These are phyloP conservation scores for Papilio polyxenes DNA, from an alignment of 1,140 invertebrate species.

Conservation along the genomic window DNA sequence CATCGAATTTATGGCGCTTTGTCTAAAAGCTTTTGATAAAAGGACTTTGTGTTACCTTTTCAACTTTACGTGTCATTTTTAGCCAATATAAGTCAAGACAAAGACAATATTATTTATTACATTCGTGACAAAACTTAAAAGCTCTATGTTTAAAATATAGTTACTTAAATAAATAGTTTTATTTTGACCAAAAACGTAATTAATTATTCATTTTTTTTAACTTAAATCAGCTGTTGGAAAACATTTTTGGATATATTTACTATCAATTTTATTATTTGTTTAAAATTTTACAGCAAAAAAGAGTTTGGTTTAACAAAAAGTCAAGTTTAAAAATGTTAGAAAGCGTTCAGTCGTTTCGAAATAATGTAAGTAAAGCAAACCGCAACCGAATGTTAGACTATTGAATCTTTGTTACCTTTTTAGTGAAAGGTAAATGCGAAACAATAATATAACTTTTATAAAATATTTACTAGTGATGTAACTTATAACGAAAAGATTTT, in stretches of 20 bases:
- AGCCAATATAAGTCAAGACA: background rate
- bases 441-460: too few relatives aligned
- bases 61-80: background rate
- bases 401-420: background rate
- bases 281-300: too few relatives aligned
- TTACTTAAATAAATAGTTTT: too few relatives aligned
- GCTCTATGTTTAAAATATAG: too few relatives aligned
- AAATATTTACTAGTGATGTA: too few relatives aligned
- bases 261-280: too few relatives aligned
- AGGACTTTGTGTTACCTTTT: background rate
- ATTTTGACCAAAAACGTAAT: too few relatives aligned
- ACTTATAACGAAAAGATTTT: too few relatives aligned
- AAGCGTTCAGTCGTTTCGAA: background rate
- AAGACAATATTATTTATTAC: background rate
- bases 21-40: constrained; percentile 26
- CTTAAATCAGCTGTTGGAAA: too few relatives aligned
- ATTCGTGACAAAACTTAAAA: too few relatives aligned
- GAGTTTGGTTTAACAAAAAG: background rate
- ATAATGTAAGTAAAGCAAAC: background rate
- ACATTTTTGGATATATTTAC: too few relatives aligned
- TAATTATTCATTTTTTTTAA: too few relatives aligned
- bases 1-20: constrained; percentile 23
- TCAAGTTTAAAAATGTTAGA: background rate
- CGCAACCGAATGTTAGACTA: background rate
- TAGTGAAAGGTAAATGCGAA: background rate